Evolutionary conservation across 2,113 vertebrate genomes (phyloP).

Genomic region (Epinephelus cyanopodus): DNA sequence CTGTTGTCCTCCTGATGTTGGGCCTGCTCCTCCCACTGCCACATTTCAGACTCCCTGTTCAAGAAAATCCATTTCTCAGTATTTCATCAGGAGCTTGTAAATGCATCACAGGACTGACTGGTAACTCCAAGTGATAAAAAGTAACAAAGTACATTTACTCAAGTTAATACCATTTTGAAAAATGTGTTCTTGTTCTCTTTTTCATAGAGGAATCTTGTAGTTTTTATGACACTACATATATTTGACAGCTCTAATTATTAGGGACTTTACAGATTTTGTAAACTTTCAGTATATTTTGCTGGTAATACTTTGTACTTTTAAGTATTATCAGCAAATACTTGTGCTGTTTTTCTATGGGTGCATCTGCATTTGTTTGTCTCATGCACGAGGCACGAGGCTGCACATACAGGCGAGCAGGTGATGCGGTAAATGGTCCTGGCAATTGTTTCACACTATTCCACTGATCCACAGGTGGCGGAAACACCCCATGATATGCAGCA

Average conservation of each 20-base stretch:
- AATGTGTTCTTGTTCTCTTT: too few species aligned
- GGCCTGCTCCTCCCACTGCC: conserved; percentile 84
- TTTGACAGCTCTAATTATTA: not conserved
- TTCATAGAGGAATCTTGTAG: not conserved
- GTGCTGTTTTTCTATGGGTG: not conserved
- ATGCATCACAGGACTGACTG: not conserved
- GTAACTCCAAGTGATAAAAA: not conserved
- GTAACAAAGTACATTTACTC: too few species aligned
- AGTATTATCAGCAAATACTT: not conserved
- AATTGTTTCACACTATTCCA: not conserved
- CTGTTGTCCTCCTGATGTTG: conserved; percentile 83
- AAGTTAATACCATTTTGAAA: too few species aligned
- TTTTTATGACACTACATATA: not conserved
- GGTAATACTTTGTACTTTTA: not conserved
- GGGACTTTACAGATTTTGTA: too few species aligned
- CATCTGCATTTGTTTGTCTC: not conserved
- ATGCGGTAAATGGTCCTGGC: not conserved
- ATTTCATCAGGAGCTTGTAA: not conserved
- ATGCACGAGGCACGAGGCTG: not conserved
- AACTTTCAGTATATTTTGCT: not conserved
- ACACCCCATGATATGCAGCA: not conserved
- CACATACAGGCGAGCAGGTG: not conserved
- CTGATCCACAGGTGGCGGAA: not conserved
- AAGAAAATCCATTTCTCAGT: not conserved
- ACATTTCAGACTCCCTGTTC: conserved; percentile 85